Percentiles rank a stretch among this genome's conserved stretches.
Conservation (phyloP, 2,113 vertebrate genomes). For the Plecturocebus donacophilus region DNA sequence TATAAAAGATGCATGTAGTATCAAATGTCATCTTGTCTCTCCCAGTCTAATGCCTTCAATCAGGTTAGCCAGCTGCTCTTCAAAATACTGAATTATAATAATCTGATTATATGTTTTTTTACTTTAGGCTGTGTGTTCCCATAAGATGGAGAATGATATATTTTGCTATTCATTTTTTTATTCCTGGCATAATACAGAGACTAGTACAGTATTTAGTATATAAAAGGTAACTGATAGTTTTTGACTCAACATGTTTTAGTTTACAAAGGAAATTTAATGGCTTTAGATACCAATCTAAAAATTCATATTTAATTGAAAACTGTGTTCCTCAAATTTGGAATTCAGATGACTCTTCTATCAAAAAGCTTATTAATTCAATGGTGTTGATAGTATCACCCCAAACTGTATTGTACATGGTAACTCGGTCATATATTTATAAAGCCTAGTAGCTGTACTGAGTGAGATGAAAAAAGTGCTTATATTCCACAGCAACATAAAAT, state of each 20-base stretch:
- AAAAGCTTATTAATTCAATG: background rate
- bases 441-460: background rate
- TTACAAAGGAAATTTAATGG: background rate
- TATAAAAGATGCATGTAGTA: background rate
- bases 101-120: background rate
- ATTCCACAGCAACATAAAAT: background rate
- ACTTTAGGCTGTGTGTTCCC: background rate
- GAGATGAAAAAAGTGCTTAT: background rate
- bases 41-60: background rate
- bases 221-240: background rate
- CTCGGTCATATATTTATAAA: background rate
- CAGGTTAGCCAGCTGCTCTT: background rate
- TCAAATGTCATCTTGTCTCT: background rate
- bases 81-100: background rate
- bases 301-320: slow-evolving; percentile 15
- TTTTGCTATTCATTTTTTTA: background rate
- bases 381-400: background rate
- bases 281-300: background rate
- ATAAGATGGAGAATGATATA: background rate
- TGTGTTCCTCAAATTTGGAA: background rate
- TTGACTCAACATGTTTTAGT: background rate
- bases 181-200: background rate
- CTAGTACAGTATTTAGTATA: background rate
- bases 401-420: background rate
- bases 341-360: background rate